Evolutionary conservation across 2,888 invertebrate genomes (phyloP), one percentile per base, ranked within the genome.

Genomic region (Trissoscelio sp.): DNA sequence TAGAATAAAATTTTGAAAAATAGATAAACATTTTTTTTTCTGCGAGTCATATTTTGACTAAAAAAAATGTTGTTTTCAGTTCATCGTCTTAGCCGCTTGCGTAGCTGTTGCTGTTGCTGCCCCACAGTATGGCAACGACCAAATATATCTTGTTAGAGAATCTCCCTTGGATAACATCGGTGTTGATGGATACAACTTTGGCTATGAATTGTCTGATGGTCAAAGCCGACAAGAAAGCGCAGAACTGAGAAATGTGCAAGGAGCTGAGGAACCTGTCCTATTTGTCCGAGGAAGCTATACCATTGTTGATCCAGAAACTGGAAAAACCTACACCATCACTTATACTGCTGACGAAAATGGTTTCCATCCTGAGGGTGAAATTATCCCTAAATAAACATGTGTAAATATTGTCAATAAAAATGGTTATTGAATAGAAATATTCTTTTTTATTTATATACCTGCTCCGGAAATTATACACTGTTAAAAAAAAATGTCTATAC

Each of bases 101-200:
- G 9, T 66, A 12, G 64, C 48, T 11, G 1, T 66, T 0, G 62
- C 62, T 18, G n/a, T 3, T 16, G 64, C 64, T 14, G 55, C 55
- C 11, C 55, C 55, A 6, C 55, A 57, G 18, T 18, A n/a, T 6
- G 2, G 37, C 11, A 12, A 53, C n/a, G 55, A 14, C n/a, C 42
- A 58, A 24, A 42, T 58, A 3, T 37, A 37, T 42, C 12, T 58
- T 9, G 20, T 58, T 3, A 20, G 24, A 14, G 58, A 58, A 58
- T 42, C 58, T 20, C 42, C 12, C 4, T 42, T 22, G 0, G 58
- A 58, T 20, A 58, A 58, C 24, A 58, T 58, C 18, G 58, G 58
- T 22, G n/a, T 42, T 9, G 58, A 24, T 18, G 58, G 42, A 42
- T 58, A 58, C 42, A 58, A 42, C 37, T 58, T 58, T n/a, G 58